Base-by-base conservation (phyloP, 2,113 vertebrate genomes). In the Gorsachius goisagi region DNA sequence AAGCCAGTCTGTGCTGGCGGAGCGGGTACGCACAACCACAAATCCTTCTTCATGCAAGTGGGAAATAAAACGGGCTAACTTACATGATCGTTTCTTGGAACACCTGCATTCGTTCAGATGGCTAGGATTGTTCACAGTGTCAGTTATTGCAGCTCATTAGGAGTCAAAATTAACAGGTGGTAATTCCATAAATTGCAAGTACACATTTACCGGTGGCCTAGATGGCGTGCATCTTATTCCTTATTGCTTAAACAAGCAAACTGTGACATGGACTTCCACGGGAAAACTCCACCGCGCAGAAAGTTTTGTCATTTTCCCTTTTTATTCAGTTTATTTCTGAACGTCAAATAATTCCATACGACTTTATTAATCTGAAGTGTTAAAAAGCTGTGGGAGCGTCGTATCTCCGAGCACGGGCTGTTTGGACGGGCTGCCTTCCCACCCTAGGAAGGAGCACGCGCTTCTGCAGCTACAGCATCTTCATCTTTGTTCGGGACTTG, bases 31-130 rank as follows among this genome's bases (percentile, higher is more conserved):
- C 68, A 53, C 67, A 75, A 3, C 58, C 50, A n/a, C 82, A 44
- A 16, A 32, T 7, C 41, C 71, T 35, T 11, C 45, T n/a, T 74
- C 5, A 0, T 32, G 56, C 18, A 72, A 58, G 37, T 41, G 52
- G 71, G 39, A 58, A 87, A 75, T n/a, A 33, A 85, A 88, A 1
- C 37, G 59, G 39, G 71, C 68, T 63, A 37, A 79, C 26, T 39
- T 28, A 27, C 2, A 0, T 35, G 15, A 9, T 53, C 1, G 0
- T 7, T 50, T 58, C 60, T 59, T 69, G 53, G 55, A 53, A n/a
- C 53, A 18, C 58, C 35, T 63, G 12, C 28, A 47, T 55, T 66
- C 13, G 5, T 49, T 82, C 37, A 2, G 33, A 20, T 7, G n/a
- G 30, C 30, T 33, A 3, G 56, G 32, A 3, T 27, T 59, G 47